Base-by-base conservation (phyloP, 2,113 vertebrate genomes). In the Telmatochromis sp. region DNA sequence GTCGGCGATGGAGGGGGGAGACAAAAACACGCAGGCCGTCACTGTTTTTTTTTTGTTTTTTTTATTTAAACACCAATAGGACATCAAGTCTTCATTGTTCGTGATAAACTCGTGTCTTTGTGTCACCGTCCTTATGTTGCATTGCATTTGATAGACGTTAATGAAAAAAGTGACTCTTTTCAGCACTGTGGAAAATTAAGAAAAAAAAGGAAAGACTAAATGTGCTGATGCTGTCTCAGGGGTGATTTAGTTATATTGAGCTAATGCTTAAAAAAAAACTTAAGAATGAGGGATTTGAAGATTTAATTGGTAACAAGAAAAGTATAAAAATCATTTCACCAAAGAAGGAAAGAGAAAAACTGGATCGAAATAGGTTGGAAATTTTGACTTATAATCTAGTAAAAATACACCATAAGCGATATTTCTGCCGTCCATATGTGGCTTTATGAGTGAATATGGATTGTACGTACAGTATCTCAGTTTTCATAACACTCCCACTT, bases 111-210 rank as follows among this genome's bases (percentile, higher is more conserved):
- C 42, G 89, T 92, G 82, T 95, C 92, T 93, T 71, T 81, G 92
- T 93, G 93, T 92, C 93, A 87, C 91, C 87, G 11, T 87, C 89
- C 92, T 84, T 95, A 94, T 95, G 92, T 90, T 93, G 87, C 83
- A 3, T 86, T 85, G 28, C n/a, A 54, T 82, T 45, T 95, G 94
- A 94, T 92, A 17, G 89, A 89, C 90, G 85, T 90, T 90, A 86
- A 92, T 89, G 91, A 87, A 95, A 94, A 91, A 94, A 89, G 78
- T 82, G 19, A 83, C 87, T 90, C 75, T 93, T 86, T 90, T 94
- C 58, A 9, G 79, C 31, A 23, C 57, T 15, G 86, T 88, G 91
- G 80, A 84, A 90, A 89, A 47, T 40, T 23, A 47, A 47, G 14
- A 47, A 26, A 45, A 86, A 84, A 88, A 89, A 58, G 47, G n/a